A percentile compares a stretch with the other conserved stretches of the same genome.
phyloP scores from a whole-genome alignment of 2,888 invertebrate genomes.

The Laothoe populi region DNA sequence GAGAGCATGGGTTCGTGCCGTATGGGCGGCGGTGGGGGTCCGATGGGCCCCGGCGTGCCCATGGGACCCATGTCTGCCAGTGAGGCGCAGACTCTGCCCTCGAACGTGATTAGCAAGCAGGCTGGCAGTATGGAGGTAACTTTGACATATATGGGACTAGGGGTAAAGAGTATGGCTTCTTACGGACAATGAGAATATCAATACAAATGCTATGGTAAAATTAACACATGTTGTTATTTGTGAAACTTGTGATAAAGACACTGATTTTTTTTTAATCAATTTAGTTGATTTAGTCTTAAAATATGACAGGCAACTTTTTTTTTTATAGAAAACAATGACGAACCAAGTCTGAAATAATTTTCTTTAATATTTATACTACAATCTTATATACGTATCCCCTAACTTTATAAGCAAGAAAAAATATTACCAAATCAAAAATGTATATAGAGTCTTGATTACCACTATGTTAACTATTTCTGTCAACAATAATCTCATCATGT shows the following conservation, averaged over 20 bases:
- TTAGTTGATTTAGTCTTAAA: too few species aligned
- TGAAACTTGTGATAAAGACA: background rate
- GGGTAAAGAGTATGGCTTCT: background rate
- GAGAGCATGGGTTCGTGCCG: slow-evolving; percentile 78
- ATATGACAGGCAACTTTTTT: too few species aligned
- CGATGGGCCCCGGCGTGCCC: slow-evolving; percentile 75
- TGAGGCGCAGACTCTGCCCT: slow-evolving; percentile 90
- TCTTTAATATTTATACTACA: too few species aligned
- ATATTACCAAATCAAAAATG: too few species aligned
- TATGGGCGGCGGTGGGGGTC: slow-evolving; percentile 71
- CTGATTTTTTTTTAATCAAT: too few species aligned
- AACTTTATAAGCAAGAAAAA: too few species aligned
- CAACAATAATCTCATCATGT: too few species aligned
- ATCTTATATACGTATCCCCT: too few species aligned
- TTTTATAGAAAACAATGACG: too few species aligned
- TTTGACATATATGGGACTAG: slow-evolving; percentile 32
- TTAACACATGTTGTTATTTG: background rate
- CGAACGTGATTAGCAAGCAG: slow-evolving; percentile 92
- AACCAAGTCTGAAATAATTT: too few species aligned
- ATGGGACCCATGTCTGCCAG: slow-evolving; percentile 81
- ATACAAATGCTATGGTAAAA: background rate
- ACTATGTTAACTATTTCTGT: too few species aligned
- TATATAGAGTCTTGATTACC: too few species aligned
- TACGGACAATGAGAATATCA: background rate
- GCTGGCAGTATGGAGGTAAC: slow-evolving; percentile 91